Base-by-base conservation (phyloP, 2,113 vertebrate species). In the Psittacula cyanocephala region DNA sequence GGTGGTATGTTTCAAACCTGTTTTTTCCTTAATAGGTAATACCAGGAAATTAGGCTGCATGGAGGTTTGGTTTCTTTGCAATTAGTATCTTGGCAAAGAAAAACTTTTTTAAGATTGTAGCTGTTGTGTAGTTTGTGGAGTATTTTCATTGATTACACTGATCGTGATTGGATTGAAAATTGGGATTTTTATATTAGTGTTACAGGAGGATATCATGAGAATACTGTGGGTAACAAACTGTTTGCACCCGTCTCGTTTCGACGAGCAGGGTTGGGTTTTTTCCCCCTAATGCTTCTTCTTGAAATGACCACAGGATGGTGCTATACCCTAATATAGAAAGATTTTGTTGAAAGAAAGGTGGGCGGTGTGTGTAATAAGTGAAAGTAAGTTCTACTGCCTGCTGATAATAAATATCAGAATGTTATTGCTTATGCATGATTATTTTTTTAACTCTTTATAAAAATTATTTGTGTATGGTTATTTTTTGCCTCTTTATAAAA, bases 311-410 rank as follows among this genome's bases (percentile, higher is more conserved):
- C 79, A 10, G 1, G 64, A 39, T 23, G 91, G 68, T 59, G 82
- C 55, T 77, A 27, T 50, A 27, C 39, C 33, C 80, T 47, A 67
- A 39, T 29, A 13, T 4, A 43, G 1, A 3, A 17, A 24, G 52
- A 27, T 10, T 6, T 18, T 22, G 16, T 33, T 27, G 35, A 1
- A 50, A 39, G 22, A 18, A 9, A 0, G n/a, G 22, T 0, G 5
- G 3, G 2, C 8, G 0, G 1, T 8, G 33, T 24, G 57, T 57
- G 10, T 24, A 31, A 11, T 74, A 41, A 4, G 8, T 43, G 28
- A 70, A 78, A 90, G 3, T 31, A 9, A 69, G 6, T 93, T 88
- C 55, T 63, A 3, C 37, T 82, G 44, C 19, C 25, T 95, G 28
- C 41, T 65, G 25, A 20, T 69, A 69, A 49, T 68, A 69, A 55